A percentile compares a stretch with the other conserved stretches of the same genome.
phyloP scores from a whole-genome alignment of 2,888 invertebrate species.

The Mallateleia sp. region DNA sequence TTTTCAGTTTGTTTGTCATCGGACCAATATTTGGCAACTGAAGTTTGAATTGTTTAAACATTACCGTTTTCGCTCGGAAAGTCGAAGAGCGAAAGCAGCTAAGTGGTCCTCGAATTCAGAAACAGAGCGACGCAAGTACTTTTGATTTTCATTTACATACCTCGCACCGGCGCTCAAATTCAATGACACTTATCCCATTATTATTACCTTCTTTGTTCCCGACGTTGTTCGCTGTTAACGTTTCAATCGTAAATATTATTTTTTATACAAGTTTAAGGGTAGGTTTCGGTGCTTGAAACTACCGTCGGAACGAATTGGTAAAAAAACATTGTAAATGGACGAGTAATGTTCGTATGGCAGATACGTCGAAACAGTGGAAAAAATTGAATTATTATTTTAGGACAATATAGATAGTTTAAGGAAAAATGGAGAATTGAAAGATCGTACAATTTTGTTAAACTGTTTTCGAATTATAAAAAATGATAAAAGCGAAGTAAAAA shows the following conservation, averaged over 20 bases:
- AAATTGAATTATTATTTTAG: no score
- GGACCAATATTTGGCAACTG: conserved; percentile 10
- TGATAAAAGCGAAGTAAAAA: no score
- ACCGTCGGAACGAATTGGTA: background rate
- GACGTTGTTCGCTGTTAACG: conserved; percentile 24
- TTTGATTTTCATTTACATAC: conserved; percentile 65
- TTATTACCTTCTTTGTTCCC: conserved; percentile 49
- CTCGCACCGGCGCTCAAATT: conserved; percentile 31
- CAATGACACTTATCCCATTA: conserved; percentile 55
- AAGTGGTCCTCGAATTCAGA: conserved; percentile 58
- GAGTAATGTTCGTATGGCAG: no score
- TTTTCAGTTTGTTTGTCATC: conserved; percentile 5
- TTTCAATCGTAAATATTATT: conserved; percentile 34
- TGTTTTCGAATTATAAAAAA: no score
- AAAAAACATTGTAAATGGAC: background rate
- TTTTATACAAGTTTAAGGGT: background rate
- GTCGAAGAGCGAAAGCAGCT: conserved; percentile 43
- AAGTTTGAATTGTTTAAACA: conserved; percentile 47
- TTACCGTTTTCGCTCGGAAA: conserved; percentile 32
- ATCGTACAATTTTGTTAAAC: no score
- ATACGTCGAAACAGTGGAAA: no score
- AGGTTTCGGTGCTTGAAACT: background rate
- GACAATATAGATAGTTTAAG: background rate
- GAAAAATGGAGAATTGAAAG: no score
- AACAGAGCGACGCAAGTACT: conserved; percentile 55